Percentiles rank a stretch among this genome's conserved stretches.
Evolutionary conservation across 2,888 invertebrate species (phyloP).

Genomic region (Brachycybe producta): DNA sequence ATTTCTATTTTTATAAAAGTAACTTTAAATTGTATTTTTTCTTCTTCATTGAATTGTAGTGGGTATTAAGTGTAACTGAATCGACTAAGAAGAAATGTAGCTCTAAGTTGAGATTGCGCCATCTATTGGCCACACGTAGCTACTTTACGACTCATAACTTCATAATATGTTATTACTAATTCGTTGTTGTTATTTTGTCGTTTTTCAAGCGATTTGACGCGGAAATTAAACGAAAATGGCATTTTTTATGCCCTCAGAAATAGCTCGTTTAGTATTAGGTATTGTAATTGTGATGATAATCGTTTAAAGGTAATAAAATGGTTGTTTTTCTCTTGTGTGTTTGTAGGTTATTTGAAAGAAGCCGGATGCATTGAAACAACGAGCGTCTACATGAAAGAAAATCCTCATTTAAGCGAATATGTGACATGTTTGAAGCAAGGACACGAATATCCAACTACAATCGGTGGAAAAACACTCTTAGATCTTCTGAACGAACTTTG

Average conservation of each 20-base stretch:
- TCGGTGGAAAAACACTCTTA: constrained; percentile 3
- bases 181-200: too few species aligned
- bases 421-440: constrained; percentile 4
- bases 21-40: too few species aligned
- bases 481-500: constrained; percentile 4
- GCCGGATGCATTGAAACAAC: neutral
- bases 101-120: too few species aligned
- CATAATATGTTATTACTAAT: too few species aligned
- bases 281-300: neutral
- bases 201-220: neutral
- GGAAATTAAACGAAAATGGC: neutral
- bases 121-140: too few species aligned
- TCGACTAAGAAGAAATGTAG: too few species aligned
- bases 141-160: too few species aligned
- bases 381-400: constrained; percentile 3
- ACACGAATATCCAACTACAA: constrained; percentile 1
- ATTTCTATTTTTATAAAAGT: too few species aligned
- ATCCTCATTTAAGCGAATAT: constrained; percentile 6
- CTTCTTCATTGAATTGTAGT: too few species aligned
- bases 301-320: neutral
- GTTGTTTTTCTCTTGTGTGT: neutral
- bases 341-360: constrained; percentile 7
- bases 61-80: too few species aligned
- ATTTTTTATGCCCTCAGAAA: constrained; percentile 10
- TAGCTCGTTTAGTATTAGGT: constrained; percentile 9